These are phyloP conservation scores for Pseudochirops cupreus DNA, from an alignment of 2,797 vertebrate genomes.

Conservation along the genomic window DNA sequence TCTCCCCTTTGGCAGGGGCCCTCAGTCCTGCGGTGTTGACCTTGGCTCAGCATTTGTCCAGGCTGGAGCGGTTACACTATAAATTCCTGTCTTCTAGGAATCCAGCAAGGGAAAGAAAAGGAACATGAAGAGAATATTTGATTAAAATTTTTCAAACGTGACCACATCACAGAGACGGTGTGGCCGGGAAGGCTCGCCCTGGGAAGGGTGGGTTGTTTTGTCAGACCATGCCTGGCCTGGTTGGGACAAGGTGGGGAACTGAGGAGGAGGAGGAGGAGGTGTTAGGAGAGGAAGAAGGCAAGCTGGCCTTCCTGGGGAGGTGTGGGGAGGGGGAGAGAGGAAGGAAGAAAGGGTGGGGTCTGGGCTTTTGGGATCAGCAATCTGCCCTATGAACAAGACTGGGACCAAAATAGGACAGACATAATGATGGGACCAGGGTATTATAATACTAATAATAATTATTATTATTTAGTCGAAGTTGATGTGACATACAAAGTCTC, in stretches of 20 bases:
- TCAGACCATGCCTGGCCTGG: slow-evolving; percentile 10
- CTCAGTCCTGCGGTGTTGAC: slow-evolving; percentile 86
- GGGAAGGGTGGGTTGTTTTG: slow-evolving; percentile 59
- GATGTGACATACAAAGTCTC: not conserved
- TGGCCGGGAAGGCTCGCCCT: slow-evolving; percentile 77
- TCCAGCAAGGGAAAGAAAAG: slow-evolving; percentile 89
- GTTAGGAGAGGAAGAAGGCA: slow-evolving; percentile 28
- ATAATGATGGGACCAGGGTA: not conserved
- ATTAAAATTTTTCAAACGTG: slow-evolving; percentile 88
- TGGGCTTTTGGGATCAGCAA: not conserved
- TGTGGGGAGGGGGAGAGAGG: not conserved
- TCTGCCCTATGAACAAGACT: not conserved
- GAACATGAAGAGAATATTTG: slow-evolving; percentile 83
- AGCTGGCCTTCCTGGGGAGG: slow-evolving; percentile 9
- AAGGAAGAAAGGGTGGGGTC: slow-evolving; percentile 3
- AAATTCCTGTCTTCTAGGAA: slow-evolving; percentile 92
- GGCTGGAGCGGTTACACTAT: slow-evolving; percentile 88
- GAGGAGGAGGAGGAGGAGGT: not conserved
- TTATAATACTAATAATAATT: no score
- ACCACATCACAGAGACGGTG: slow-evolving; percentile 81
- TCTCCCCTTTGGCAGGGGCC: slow-evolving; percentile 83
- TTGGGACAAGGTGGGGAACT: not conserved
- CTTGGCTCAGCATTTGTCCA: slow-evolving; percentile 82
- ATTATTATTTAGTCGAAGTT: not conserved
- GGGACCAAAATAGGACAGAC: not conserved